Evolutionary conservation across 2,888 invertebrate genomes (phyloP).

Genomic region (Diaprepes abbreviatus): DNA sequence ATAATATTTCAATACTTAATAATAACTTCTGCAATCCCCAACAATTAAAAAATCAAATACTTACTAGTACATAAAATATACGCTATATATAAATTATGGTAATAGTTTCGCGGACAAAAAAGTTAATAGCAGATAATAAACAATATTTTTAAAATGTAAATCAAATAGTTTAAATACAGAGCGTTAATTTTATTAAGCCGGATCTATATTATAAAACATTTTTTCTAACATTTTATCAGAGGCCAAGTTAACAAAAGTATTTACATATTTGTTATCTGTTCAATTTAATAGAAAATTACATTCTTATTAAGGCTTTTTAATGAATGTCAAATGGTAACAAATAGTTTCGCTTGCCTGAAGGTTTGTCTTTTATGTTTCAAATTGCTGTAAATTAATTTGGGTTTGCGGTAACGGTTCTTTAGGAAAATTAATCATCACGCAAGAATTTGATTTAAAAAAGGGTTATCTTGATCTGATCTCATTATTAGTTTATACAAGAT

Average conservation of each 20-base stretch:
- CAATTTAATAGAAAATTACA: not conserved
- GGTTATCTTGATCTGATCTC: no score
- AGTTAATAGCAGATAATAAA: constrained; percentile 2
- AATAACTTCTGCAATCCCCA: not conserved
- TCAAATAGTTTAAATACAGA: constrained; percentile 18
- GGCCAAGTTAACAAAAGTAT: not conserved
- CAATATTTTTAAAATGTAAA: constrained; percentile 28
- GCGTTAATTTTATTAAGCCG: constrained; percentile 19
- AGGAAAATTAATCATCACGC: no score
- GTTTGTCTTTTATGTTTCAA: not conserved
- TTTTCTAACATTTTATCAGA: constrained; percentile 3
- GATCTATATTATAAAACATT: constrained; percentile 2
- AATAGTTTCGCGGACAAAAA: constrained; percentile 12
- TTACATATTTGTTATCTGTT: constrained; percentile 1
- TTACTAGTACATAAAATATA: not conserved
- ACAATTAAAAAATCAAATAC: not conserved
- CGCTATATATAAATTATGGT: constrained; percentile 7
- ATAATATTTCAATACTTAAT: not conserved
- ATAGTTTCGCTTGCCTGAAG: not conserved
- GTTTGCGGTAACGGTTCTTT: no score
- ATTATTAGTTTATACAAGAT: no score
- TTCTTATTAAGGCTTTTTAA: not conserved
- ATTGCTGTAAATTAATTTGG: not conserved
- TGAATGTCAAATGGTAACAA: not conserved
- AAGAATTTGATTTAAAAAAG: no score